Conservation (phyloP, 2,113 vertebrate genomes). For the Maylandia zebra region DNA sequence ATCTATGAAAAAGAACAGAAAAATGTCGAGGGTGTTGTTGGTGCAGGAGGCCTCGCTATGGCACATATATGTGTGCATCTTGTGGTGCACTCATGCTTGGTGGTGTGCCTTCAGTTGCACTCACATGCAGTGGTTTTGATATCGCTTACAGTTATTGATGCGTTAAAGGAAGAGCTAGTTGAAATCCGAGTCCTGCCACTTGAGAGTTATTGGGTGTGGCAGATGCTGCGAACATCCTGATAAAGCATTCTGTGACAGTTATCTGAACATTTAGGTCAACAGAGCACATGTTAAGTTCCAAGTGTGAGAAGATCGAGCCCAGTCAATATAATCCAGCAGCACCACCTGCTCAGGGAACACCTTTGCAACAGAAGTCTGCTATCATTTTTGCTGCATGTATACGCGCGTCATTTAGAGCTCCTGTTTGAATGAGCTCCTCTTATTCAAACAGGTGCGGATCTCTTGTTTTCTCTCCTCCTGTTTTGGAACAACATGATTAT, state of each 20-base stretch:
- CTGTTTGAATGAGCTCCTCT: neutral
- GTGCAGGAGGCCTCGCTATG: neutral
- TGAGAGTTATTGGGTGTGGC: neutral
- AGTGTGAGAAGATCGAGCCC: neutral
- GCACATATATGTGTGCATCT: neutral
- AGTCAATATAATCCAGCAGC: neutral
- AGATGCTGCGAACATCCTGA: neutral
- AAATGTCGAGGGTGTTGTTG: neutral
- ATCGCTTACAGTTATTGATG: conserved; percentile 20
- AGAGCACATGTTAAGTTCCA: neutral
- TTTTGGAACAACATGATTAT: neutral
- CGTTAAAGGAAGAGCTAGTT: neutral
- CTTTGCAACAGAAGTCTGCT: neutral
- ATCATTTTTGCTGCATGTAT: neutral
- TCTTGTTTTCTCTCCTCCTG: neutral
- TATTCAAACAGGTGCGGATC: neutral
- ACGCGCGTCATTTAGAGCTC: fast-evolving
- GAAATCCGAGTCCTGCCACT: neutral
- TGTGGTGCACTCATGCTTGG: neutral
- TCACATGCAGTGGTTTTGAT: neutral
- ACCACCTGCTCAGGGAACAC: neutral
- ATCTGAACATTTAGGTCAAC: neutral
- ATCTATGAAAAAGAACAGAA: neutral
- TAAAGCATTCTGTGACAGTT: neutral
- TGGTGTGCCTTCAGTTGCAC: neutral